phyloP scores from a whole-genome alignment of 2,797 vertebrate genomes.

The Lithobates pipiens region DNA sequence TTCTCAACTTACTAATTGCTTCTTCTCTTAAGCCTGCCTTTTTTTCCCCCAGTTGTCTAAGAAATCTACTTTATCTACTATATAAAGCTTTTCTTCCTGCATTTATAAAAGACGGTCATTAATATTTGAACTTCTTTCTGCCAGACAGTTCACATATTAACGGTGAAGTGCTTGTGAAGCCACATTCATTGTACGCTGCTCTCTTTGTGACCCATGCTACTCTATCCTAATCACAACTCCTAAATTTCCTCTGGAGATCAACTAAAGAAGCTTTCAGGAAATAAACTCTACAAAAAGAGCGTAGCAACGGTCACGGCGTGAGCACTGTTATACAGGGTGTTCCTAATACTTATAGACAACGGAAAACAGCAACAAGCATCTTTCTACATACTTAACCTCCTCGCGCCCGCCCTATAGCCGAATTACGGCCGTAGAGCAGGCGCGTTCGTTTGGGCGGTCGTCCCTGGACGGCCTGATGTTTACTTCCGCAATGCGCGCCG shows the following conservation, averaged over 20 bases:
- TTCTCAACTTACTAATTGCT: constrained; percentile 67
- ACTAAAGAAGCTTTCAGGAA: constrained; percentile 69
- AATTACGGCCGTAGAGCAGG: too few relatives aligned
- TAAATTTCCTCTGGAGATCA: constrained; percentile 65
- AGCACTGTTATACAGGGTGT: not conserved
- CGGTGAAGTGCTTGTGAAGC: constrained; percentile 68
- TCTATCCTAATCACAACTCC: constrained; percentile 68
- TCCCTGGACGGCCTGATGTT: too few relatives aligned
- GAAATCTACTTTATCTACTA: constrained; percentile 62
- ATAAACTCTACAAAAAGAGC: constrained; percentile 68
- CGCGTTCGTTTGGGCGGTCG: too few relatives aligned
- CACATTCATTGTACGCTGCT: constrained; percentile 61
- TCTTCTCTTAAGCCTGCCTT: constrained; percentile 64
- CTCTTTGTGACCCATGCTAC: constrained; percentile 64
- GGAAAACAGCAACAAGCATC: too few relatives aligned
- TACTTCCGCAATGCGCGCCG: too few relatives aligned
- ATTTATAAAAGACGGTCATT: constrained; percentile 67
- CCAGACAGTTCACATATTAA: constrained; percentile 70
- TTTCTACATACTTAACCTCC: too few relatives aligned
- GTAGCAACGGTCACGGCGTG: not conserved
- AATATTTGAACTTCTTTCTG: constrained; percentile 68
- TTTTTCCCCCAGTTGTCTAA: constrained; percentile 28
- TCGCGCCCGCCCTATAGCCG: too few relatives aligned
- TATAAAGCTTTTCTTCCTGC: constrained; percentile 58
- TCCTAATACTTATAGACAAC: too few relatives aligned